Percentiles rank a stretch among this genome's conserved stretches.
These are phyloP conservation scores for Cygnus buccinator DNA, from an alignment of 2,113 vertebrate species.

Conservation along the genomic window DNA sequence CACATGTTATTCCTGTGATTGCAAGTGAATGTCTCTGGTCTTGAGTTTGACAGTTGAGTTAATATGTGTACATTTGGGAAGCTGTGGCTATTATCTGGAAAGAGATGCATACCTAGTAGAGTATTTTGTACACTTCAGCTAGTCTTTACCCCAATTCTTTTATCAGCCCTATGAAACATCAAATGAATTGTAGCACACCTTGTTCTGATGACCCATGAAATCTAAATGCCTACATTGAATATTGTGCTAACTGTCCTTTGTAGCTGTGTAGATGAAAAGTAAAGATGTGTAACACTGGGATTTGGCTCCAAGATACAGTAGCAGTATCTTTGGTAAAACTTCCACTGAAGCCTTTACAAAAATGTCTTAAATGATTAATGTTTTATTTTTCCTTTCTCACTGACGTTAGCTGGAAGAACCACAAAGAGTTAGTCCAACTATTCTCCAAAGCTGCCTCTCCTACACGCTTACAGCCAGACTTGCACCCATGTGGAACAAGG, in stretches of 20 bases:
- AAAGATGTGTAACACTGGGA: background rate
- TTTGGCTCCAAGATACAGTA: background rate
- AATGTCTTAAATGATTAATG: background rate
- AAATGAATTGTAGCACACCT: background rate
- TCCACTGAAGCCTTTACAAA: background rate
- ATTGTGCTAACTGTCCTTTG: background rate
- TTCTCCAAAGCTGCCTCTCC: conserved; percentile 87
- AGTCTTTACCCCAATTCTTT: background rate
- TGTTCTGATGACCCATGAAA: rapidly evolving
- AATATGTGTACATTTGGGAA: background rate
- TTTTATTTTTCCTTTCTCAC: background rate
- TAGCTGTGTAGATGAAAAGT: background rate
- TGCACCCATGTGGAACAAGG: conserved; percentile 89
- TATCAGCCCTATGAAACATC: background rate
- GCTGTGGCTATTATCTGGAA: background rate
- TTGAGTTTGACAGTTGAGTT: background rate
- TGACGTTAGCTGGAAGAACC: conserved; percentile 77
- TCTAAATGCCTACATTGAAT: background rate
- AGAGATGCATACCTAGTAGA: background rate
- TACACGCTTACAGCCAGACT: conserved; percentile 83
- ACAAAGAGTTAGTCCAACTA: conserved; percentile 75
- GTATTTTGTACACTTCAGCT: background rate
- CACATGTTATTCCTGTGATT: background rate
- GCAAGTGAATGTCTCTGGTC: background rate
- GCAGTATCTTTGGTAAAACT: background rate